Evolutionary conservation across 2,797 vertebrate genomes (phyloP), one percentile per base, ranked within the genome.

Genomic region (Ceryle rudis): DNA sequence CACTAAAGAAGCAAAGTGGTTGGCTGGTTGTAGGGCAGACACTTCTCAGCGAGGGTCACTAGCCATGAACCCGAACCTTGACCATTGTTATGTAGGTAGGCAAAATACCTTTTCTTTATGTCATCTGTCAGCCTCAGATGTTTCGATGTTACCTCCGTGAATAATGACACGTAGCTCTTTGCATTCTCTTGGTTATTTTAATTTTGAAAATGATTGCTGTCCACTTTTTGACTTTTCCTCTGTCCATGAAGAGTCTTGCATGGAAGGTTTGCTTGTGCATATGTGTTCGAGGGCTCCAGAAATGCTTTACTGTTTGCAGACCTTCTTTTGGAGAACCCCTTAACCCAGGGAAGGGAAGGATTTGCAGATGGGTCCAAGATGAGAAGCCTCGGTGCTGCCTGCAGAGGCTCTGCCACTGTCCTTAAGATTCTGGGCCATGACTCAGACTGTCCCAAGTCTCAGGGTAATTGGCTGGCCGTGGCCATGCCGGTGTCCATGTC

Each of bases 1-100:
- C 99, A 98, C 98, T 98, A 98, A 98, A 98, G 98, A 99, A 98
- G 98, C 98, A 98, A 98, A 99, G 98, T 97, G 98, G 98, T 98
- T 98, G 98, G 98, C 98, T 98, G 98, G 99, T 99, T 99, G 98
- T 99, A 99, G 99, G 98, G 99, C 99, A 99, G 99, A 99, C 99
- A 96, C 98, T 98, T 98, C 98, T 98, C 98, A 98, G 99, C 98
- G 98, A 98, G 98, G 99, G 99, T 99, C 99, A 99, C 99, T 98
- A 99, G 99, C 98, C 99, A 99, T 99, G 99, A 99, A 96, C 98
- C 98, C 97, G 98, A 98, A 98, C 98, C 98, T 97, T 98, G 98
- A 98, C 97, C 98, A 97, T 98, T 98, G 98, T 98, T 99, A 98
- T 99, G 99, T 99, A 99, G 99, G 99, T 99, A 99, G 99, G 99